Evolutionary conservation across 2,113 vertebrate genomes (phyloP).

Genomic region (Calyptommatus sinebrachiatus): DNA sequence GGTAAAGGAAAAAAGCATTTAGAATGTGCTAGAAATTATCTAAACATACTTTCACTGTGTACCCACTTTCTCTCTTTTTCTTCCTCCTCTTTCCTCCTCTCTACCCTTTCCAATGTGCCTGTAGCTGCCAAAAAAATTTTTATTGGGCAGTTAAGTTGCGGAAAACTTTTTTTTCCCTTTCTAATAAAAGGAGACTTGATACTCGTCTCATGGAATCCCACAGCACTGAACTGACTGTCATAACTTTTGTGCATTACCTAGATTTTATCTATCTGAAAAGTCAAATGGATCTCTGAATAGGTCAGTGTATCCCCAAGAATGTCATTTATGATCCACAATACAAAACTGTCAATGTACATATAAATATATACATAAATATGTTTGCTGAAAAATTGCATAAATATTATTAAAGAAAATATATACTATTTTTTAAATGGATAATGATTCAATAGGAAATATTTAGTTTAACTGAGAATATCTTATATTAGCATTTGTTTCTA

Average conservation of each 20-base stretch:
- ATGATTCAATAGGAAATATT: background rate
- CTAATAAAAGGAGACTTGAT: background rate
- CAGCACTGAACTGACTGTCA: background rate
- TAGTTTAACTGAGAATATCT: background rate
- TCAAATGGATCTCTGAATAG: background rate
- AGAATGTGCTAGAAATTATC: background rate
- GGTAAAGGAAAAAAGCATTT: background rate
- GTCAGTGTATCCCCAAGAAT: background rate
- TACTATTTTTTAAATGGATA: conserved; percentile 4
- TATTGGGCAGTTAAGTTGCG: background rate
- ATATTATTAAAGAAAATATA: background rate
- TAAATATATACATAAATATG: background rate
- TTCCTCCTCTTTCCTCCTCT: background rate
- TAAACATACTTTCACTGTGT: background rate
- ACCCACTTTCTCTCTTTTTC: background rate
- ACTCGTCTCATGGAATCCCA: background rate
- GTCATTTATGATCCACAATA: background rate
- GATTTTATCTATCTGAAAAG: background rate
- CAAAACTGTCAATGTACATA: background rate
- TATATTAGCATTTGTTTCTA: conserved; percentile 45
- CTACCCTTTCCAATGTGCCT: background rate
- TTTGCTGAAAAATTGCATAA: background rate
- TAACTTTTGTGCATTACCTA: background rate
- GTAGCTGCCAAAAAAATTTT: background rate
- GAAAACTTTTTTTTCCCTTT: background rate